A percentile compares a stretch with the other conserved stretches of the same genome.
phyloP scores from a whole-genome alignment of 1,140 invertebrate species.

The Drosophila pachea region DNA sequence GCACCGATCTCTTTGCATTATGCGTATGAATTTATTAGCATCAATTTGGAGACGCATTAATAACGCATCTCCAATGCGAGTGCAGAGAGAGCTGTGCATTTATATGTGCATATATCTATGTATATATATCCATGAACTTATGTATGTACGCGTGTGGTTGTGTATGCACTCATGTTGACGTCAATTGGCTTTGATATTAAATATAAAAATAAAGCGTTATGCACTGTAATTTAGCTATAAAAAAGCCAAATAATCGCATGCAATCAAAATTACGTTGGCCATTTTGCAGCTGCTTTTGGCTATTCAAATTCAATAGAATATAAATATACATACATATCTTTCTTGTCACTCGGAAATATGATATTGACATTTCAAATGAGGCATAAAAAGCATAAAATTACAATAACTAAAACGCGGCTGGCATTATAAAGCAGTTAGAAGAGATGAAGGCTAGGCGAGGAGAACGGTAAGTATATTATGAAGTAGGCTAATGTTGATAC shows the following conservation, averaged over 20 bases:
- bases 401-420: not conserved
- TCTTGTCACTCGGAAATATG: not conserved
- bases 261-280: not conserved
- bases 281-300: not conserved
- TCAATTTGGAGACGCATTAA: conserved; percentile 64
- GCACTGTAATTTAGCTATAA: not conserved
- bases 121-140: not conserved
- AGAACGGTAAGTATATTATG: too few relatives aligned
- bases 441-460: too few relatives aligned
- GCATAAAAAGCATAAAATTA: not conserved
- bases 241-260: conserved; percentile 1
- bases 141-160: too few relatives aligned
- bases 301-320: conserved; percentile 1
- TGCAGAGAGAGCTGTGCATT: not conserved
- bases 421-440: not conserved
- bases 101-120: not conserved
- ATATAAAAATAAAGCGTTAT: not conserved
- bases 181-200: too few relatives aligned
- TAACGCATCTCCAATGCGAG: conserved; percentile 34
- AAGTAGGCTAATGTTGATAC: too few relatives aligned
- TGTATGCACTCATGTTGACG: too few relatives aligned
- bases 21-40: conserved; percentile 73
- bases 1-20: conserved; percentile 69
- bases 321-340: conserved; percentile 1
- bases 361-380: not conserved